Conservation (phyloP, 2,888 invertebrate genomes). For the Liposcelis brunnea region DNA sequence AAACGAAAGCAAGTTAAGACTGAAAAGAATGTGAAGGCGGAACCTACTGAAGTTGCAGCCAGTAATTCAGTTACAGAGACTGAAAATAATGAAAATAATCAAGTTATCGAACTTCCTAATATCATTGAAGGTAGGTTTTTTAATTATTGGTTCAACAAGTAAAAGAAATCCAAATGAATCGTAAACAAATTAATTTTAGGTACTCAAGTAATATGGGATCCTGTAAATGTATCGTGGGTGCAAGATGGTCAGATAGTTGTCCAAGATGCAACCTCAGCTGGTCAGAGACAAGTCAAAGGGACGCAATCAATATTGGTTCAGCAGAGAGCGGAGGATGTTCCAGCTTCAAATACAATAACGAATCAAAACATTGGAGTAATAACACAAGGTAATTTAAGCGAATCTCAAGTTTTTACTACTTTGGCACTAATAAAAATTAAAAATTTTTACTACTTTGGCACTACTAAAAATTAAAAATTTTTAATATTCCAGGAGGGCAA, state of each 20-base stretch:
- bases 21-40: neutral
- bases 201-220: conserved; percentile 3
- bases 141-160: neutral
- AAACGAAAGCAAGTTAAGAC: neutral
- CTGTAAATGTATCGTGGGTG: conserved; percentile 5
- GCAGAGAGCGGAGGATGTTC: neutral
- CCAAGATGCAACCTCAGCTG: neutral
- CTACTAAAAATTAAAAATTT: no score
- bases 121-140: neutral
- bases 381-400: conserved; percentile 1
- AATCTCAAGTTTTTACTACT: no score
- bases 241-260: neutral
- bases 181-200: conserved; percentile 3
- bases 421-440: no score
- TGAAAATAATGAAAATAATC: neutral
- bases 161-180: neutral
- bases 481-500: neutral
- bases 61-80: neutral
- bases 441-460: neutral
- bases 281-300: neutral
- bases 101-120: neutral
- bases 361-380: conserved; percentile 1
- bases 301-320: conserved; percentile 1
- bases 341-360: no score
- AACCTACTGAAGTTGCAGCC: neutral